Base-by-base conservation (phyloP, 2,888 invertebrate species). In the Pediacus dermestoides region DNA sequence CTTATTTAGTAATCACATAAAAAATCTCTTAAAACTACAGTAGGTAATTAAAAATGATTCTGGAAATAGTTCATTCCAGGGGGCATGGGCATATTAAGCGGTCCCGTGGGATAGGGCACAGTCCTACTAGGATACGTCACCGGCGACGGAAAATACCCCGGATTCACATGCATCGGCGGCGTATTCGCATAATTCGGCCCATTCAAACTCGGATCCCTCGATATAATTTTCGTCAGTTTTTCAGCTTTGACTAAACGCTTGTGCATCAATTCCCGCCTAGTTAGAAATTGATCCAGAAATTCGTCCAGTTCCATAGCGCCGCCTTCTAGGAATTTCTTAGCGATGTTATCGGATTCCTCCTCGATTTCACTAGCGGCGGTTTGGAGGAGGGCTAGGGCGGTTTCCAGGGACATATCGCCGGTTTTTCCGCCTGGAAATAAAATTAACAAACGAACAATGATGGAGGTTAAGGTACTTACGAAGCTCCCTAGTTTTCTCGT, bases 361-460 rank as follows among this genome's bases (percentile, higher is more conserved):
- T 97, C 97, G 36, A 86, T 82, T 72, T 94, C 88, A 16, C 92
- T 89, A 14, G 93, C 88, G 7, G 92, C 86, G 6, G 94, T 85
- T 74, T 94, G 91, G 8, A 97, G 73, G 30, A 95, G 70, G 0
- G 92, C 94, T 44, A 90, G 73, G 1, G 90, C 85, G 13, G 90
- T 88, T 55, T 95, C 96, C 15, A 88, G 76, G 9, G 86, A 85
- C 65, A 86, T 80, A 30, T 81, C 80, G 1, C 85, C 83, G 13
- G 85, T 80, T 63, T 86, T 82, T 34, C 81, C 76, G 64, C 84
- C 88, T 88, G 66, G 22, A 70, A 75, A 63, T 39, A 37, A 40
- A 41, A 36, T 4, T 25, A 8, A 27, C 26, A n/a, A 33, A 22
- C 8, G 16, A 3, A 14, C 6, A 27, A 35, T 25, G 25, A 23